Conservation (phyloP, 2,888 invertebrate genomes). For the Microctonus brassicae region DNA sequence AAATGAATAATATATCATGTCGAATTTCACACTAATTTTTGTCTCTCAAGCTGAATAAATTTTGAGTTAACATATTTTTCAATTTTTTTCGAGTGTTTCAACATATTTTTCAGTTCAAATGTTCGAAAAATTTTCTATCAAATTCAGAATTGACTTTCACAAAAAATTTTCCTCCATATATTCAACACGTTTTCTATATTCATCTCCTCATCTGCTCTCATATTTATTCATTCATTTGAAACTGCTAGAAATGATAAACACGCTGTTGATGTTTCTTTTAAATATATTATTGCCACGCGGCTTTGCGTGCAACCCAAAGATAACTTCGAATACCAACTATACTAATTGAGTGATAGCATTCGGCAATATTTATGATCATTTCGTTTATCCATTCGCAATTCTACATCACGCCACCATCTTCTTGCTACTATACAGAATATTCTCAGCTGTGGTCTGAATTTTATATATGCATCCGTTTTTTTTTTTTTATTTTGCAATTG, state of each 20-base stretch:
- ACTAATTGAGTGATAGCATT: constrained; percentile 62
- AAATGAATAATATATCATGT: too few relatives aligned
- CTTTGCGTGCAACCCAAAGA: constrained; percentile 55
- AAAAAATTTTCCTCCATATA: too few relatives aligned
- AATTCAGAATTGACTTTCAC: too few relatives aligned
- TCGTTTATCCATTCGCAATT: constrained; percentile 42
- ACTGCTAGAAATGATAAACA: constrained; percentile 22
- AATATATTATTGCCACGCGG: constrained; percentile 18
- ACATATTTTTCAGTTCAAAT: too few relatives aligned
- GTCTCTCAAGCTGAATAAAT: too few relatives aligned
- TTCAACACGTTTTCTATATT: background rate
- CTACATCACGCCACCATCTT: constrained; percentile 29
- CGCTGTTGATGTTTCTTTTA: background rate
- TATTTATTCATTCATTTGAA: constrained; percentile 32
- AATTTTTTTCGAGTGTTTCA: too few relatives aligned
- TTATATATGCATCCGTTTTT: constrained; percentile 12
- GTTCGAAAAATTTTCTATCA: too few relatives aligned
- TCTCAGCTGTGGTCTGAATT: background rate
- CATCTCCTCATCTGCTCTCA: background rate
- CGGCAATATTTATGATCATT: constrained; percentile 52
- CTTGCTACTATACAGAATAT: constrained; percentile 18
- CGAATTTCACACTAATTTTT: too few relatives aligned
- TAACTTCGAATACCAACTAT: constrained; percentile 53
- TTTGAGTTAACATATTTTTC: too few relatives aligned
- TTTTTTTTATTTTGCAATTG: background rate